Conservation (phyloP, 2,888 invertebrate genomes). For the Drosophila multiciliata region DNA sequence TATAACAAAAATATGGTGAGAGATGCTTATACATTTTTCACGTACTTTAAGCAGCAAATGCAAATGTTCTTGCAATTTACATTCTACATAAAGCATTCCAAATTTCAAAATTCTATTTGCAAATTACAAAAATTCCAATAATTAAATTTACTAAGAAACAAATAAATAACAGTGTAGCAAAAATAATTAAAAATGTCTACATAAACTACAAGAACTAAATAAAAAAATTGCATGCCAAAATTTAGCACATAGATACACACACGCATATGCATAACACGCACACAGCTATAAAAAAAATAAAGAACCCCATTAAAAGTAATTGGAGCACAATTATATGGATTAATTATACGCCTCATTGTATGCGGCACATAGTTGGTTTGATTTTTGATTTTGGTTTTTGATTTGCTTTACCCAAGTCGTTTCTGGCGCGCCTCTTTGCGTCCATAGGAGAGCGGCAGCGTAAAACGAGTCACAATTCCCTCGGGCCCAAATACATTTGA, state of each 20-base stretch:
- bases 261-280: conserved; percentile 10
- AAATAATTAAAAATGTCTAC: neutral
- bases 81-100: neutral
- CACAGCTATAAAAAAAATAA: conserved; percentile 16
- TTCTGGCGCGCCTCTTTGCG: conserved; percentile 92
- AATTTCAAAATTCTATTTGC: neutral
- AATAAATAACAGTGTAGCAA: conserved; percentile 1
- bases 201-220: conserved; percentile 17
- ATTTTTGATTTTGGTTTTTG: conserved; percentile 27
- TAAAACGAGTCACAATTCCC: conserved; percentile 88
- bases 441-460: conserved; percentile 91
- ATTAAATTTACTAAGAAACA: neutral
- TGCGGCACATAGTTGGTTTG: conserved; percentile 1
- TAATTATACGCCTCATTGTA: conserved; percentile 30
- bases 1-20: neutral
- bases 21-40: neutral
- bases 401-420: conserved; percentile 90
- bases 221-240: conserved; percentile 39
- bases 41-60: neutral
- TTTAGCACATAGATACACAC: conserved; percentile 23
- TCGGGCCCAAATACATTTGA: conserved; percentile 87
- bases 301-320: conserved; percentile 34
- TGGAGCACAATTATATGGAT: conserved; percentile 28
- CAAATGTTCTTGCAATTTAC: neutral
- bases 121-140: neutral